Evolutionary conservation across 2,113 vertebrate genomes (phyloP).

Genomic region (Trinectes maculatus): DNA sequence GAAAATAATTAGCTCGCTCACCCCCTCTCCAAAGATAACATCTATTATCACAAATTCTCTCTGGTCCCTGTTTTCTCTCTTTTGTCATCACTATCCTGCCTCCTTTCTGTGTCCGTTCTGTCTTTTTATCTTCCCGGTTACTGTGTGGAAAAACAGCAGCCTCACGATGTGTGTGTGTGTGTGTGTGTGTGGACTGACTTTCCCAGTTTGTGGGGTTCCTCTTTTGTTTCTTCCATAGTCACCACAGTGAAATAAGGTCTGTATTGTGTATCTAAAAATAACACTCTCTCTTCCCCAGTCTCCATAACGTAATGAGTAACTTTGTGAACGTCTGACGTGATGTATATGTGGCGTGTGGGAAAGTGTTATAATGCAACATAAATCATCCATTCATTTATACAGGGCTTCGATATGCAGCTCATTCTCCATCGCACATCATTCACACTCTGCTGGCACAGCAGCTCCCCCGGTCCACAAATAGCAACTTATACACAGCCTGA

Average conservation of each 20-base stretch:
- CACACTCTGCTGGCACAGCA: too few relatives aligned
- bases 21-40: conserved; percentile 48
- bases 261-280: conserved; percentile 3
- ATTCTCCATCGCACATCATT: too few relatives aligned
- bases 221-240: not conserved
- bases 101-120: not conserved
- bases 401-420: too few relatives aligned
- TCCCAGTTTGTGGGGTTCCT: conserved; percentile 5
- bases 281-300: not conserved
- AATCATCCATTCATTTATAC: too few relatives aligned
- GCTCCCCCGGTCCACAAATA: too few relatives aligned
- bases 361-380: too few relatives aligned
- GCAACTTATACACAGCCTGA: too few relatives aligned
- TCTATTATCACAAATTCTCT: conserved; percentile 57
- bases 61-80: conserved; percentile 46
- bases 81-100: conserved; percentile 13
- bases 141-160: too few relatives aligned
- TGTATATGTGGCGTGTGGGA: too few relatives aligned
- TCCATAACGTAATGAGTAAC: not conserved
- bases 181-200: not conserved
- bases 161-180: not conserved
- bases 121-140: not conserved
- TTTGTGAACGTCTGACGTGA: too few relatives aligned
- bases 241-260: conserved; percentile 5
- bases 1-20: conserved; percentile 63